A percentile compares a stretch with the other conserved stretches of the same genome.
Evolutionary conservation across 2,113 vertebrate species (phyloP).

Genomic region (Poeciliopsis occidentalis): DNA sequence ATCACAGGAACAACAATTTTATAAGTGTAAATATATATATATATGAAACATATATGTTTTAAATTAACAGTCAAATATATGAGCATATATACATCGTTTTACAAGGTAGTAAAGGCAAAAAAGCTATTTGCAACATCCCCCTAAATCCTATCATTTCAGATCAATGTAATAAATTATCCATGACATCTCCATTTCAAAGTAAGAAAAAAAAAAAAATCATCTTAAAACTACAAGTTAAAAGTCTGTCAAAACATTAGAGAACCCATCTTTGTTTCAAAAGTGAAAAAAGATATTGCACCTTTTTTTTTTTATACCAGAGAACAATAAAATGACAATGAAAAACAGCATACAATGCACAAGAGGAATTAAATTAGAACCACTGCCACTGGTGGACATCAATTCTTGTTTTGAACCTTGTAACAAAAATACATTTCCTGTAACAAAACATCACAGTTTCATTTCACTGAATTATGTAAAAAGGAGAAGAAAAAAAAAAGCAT

Average conservation of each 20-base stretch:
- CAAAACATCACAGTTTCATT: conserved; percentile 86
- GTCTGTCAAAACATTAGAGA: conserved; percentile 83
- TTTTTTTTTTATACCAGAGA: conserved; percentile 78
- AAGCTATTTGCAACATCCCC: conserved; percentile 81
- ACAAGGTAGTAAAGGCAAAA: conserved; percentile 85
- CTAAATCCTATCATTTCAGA: conserved; percentile 75
- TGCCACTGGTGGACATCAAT: conserved; percentile 73
- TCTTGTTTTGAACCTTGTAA: conserved; percentile 76
- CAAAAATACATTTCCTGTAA: conserved; percentile 80
- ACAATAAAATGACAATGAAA: conserved; percentile 86
- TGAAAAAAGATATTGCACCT: conserved; percentile 88
- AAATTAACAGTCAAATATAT: conserved; percentile 85
- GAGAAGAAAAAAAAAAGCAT: conserved; percentile 44
- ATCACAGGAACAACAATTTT: conserved; percentile 70
- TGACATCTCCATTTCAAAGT: conserved; percentile 79
- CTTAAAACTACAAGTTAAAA: conserved; percentile 84
- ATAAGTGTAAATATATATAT: conserved; percentile 66
- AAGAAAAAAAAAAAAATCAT: conserved; percentile 58
- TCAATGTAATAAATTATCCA: conserved; percentile 82
- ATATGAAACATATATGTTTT: conserved; percentile 81
- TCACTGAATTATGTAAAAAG: conserved; percentile 81
- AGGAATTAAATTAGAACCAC: conserved; percentile 84
- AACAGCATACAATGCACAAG: conserved; percentile 82
- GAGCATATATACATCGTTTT: conserved; percentile 85
- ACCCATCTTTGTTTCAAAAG: conserved; percentile 85